These are phyloP conservation scores for Acrobasis repandana DNA, from an alignment of 2,888 invertebrate genomes.

Conservation along the genomic window DNA sequence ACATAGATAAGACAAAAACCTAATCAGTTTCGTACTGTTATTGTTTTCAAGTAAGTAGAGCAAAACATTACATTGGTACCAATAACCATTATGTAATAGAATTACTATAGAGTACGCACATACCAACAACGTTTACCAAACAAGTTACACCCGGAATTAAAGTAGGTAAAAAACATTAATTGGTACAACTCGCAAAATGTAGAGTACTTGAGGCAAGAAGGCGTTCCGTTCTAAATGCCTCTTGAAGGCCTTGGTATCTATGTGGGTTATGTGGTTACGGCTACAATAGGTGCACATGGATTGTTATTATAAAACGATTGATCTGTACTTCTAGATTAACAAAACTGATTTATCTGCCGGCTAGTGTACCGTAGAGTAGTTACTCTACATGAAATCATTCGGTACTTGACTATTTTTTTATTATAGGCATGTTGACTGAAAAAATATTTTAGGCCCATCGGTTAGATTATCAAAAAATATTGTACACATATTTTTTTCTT, in stretches of 20 bases:
- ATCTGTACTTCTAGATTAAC: too few species aligned
- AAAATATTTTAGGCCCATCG: too few species aligned
- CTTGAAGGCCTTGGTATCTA: slow-evolving; percentile 10
- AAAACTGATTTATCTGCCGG: too few species aligned
- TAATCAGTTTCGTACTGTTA: not conserved
- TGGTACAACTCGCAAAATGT: not conserved
- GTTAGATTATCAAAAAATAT: too few species aligned
- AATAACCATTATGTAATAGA: not conserved
- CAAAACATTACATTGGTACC: not conserved
- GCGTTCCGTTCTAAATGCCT: slow-evolving; percentile 6
- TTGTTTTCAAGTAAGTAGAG: not conserved
- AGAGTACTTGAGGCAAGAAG: slow-evolving; percentile 4
- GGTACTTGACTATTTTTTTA: too few species aligned
- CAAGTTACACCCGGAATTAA: not conserved
- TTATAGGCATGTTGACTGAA: too few species aligned
- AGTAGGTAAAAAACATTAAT: not conserved
- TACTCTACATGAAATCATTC: too few species aligned
- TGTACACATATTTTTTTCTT: too few species aligned
- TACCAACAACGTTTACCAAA: not conserved
- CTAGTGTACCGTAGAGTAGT: too few species aligned
- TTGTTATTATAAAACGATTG: not conserved
- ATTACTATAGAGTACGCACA: not conserved
- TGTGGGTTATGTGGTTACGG: slow-evolving; percentile 4
- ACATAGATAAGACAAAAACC: too few species aligned
- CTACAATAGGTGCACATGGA: not conserved